Percentiles rank a stretch among this genome's conserved stretches.
Evolutionary conservation across 23 tunicate species (phyloP).

Genomic region (Ascidia mentula): DNA sequence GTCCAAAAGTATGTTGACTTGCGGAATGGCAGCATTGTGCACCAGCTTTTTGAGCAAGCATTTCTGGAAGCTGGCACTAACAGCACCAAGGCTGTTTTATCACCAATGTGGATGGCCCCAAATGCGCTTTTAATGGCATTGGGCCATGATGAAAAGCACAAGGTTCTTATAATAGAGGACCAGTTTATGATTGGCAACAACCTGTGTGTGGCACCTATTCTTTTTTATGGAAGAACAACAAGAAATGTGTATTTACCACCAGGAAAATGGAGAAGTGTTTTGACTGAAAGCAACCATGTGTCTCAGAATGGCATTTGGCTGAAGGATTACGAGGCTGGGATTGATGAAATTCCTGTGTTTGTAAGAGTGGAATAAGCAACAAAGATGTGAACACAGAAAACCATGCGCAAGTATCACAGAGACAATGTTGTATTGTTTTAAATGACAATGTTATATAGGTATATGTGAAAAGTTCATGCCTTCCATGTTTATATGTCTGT

Average conservation of each 20-base stretch:
- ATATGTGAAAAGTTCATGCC: no score
- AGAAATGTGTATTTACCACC: slow-evolving; percentile 50
- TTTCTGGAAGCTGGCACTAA: slow-evolving; percentile 31
- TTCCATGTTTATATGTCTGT: no score
- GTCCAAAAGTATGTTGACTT: slow-evolving; percentile 26
- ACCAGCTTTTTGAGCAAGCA: slow-evolving; percentile 22
- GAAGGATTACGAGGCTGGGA: slow-evolving; percentile 9
- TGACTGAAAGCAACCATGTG: not conserved
- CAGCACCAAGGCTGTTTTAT: slow-evolving; percentile 42
- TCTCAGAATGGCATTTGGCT: slow-evolving; percentile 24
- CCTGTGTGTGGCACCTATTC: slow-evolving; percentile 58
- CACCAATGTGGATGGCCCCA: slow-evolving; percentile 83
- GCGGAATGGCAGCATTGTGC: slow-evolving; percentile 31
- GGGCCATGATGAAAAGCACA: not conserved
- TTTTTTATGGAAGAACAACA: slow-evolving; percentile 13
- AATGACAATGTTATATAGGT: no score
- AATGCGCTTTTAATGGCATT: not conserved
- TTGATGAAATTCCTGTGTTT: slow-evolving; percentile 27
- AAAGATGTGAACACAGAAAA: no score
- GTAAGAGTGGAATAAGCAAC: not conserved
- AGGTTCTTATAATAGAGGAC: slow-evolving; percentile 32
- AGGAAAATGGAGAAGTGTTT: slow-evolving; percentile 48
- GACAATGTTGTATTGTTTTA: no score
- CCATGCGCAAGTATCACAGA: no score
- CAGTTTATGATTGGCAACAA: slow-evolving; percentile 74